These are phyloP conservation scores for Menura novaehollandiae DNA, from an alignment of 2,113 vertebrate genomes.

Conservation along the genomic window DNA sequence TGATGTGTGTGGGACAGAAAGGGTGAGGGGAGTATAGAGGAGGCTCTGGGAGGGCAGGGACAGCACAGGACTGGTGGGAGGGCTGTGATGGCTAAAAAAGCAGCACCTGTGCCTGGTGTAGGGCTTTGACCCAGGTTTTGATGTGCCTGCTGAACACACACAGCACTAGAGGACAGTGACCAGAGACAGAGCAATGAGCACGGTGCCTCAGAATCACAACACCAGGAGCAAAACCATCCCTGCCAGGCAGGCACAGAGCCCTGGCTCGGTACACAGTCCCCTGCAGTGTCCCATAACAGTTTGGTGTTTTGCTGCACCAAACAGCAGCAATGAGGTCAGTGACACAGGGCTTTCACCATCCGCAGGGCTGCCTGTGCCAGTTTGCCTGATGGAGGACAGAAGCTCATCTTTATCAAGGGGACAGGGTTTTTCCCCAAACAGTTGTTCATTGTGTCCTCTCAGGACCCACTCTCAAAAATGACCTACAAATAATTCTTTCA, in stretches of 20 bases:
- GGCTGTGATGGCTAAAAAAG: background rate
- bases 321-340: background rate
- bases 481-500: background rate
- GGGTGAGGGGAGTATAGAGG: too few relatives aligned
- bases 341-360: background rate
- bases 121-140: background rate
- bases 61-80: background rate
- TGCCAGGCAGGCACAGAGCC: background rate
- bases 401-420: background rate
- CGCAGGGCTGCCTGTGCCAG: background rate
- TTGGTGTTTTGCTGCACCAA: background rate
- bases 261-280: background rate
- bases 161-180: background rate
- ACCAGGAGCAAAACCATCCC: background rate
- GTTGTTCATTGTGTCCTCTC: background rate
- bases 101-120: background rate
- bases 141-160: rapidly evolving
- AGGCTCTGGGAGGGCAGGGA: background rate
- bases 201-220: rapidly evolving
- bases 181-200: rapidly evolving
- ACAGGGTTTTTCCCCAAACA: background rate
- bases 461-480: background rate
- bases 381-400: background rate
- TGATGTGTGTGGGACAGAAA: background rate
- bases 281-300: rapidly evolving